A percentile compares a stretch with the other conserved stretches of the same genome.
phyloP scores from a whole-genome alignment of 2,113 vertebrate species.

The Octodon degus region DNA sequence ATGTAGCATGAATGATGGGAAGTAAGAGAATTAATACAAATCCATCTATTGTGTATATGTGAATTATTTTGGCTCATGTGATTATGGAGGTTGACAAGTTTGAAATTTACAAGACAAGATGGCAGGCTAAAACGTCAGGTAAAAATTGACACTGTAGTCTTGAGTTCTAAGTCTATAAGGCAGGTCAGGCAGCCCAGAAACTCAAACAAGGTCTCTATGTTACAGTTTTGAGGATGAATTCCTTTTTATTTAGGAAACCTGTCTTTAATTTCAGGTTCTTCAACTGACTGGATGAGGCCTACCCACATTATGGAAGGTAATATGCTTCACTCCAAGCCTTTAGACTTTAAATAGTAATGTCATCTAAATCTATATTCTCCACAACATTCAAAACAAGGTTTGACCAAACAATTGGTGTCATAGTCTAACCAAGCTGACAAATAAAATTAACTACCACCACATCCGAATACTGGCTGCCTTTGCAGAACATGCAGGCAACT shows the following conservation, averaged over 20 bases:
- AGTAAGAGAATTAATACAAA: background rate
- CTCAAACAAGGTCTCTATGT: background rate
- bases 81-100: background rate
- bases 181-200: background rate
- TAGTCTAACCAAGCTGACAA: background rate
- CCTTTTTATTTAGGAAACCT: constrained; percentile 22
- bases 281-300: background rate
- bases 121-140: background rate
- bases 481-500: background rate
- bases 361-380: background rate
- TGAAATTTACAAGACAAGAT: background rate
- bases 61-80: background rate
- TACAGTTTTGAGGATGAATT: background rate
- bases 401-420: background rate
- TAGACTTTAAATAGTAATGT: constrained; percentile 3
- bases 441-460: background rate
- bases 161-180: background rate
- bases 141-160: background rate
- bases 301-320: background rate
- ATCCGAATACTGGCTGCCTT: background rate
- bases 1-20: background rate
- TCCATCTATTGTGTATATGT: background rate
- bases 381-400: background rate
- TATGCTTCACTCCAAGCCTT: background rate
- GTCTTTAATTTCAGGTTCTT: constrained; percentile 8